Evolutionary conservation across 2,113 vertebrate genomes (phyloP), one percentile per base, ranked within the genome.

Genomic region (Fregata magnificens): DNA sequence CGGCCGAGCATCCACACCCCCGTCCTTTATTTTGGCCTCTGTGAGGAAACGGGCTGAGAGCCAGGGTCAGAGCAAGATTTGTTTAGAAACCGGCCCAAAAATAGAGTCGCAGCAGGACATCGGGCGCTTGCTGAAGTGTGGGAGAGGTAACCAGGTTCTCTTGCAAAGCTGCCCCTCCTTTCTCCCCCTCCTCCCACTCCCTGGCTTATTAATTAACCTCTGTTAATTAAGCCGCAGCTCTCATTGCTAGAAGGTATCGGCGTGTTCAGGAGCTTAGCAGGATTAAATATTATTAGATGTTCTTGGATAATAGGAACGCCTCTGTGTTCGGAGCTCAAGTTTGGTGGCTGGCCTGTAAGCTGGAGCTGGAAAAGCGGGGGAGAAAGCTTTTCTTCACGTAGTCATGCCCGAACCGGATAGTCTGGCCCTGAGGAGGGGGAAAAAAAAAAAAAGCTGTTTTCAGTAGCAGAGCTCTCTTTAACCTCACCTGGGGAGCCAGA

Each of bases 201-300:
- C 70, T 79, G 56, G 81, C 31, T 96, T 95, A 87, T 93, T 96
- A 96, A 97, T 97, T 96, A 96, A 91, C 84, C 89, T 93, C 73
- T 93, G 87, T 96, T 96, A 96, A 96, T 96, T 96, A 94, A 94
- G 73, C 87, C 2, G 2, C 62, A 71, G 70, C 84, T 96, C 91
- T 97, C 61, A 32, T 89, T 87, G 95, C 94, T 96, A 61, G 93
- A 93, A 96, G 93, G 93, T 91, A 94, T 93, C 3, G 1, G 77
- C 0, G 1, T 90, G 91, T 79, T 95, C 2, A 3, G 85, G 73
- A 93, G 77, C 66, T 94, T 89, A 93, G 89, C 21, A 36, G 93
- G 95, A 95, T 96, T 96, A 97, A 97, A 89, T 63, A 65, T 94
- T 89, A 82, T 91, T 91, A 96, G 91, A 76, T 95, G 73, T 82